phyloP scores from a whole-genome alignment of 2,888 invertebrate genomes.

The Hypercompe scribonia region DNA sequence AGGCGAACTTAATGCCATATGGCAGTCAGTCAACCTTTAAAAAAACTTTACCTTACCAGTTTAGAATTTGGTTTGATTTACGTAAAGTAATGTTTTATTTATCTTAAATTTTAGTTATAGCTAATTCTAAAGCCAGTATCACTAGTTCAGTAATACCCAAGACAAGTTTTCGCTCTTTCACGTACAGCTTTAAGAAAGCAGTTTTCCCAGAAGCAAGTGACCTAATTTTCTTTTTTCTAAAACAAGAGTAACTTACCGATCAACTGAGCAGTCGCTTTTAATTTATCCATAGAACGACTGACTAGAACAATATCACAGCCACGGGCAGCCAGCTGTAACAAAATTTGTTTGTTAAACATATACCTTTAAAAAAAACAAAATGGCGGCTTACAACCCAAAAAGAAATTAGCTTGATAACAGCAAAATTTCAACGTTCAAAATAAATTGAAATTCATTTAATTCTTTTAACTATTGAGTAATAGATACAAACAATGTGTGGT shows the following conservation, averaged over 20 bases:
- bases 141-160: not conserved
- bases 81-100: not conserved
- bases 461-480: too few species aligned
- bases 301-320: conserved; percentile 93
- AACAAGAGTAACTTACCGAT: conserved; percentile 83
- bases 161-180: not conserved
- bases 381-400: not conserved
- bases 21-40: too few species aligned
- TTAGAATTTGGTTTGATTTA: not conserved
- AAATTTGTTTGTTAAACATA: conserved; percentile 22
- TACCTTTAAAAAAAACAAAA: not conserved
- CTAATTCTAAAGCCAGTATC: not conserved
- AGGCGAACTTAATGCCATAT: too few species aligned
- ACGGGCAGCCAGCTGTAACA: conserved; percentile 89
- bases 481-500: too few species aligned
- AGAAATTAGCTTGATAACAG: not conserved
- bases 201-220: not conserved
- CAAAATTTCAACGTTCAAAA: not conserved
- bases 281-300: conserved; percentile 91
- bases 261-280: conserved; percentile 90
- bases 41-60: not conserved
- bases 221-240: not conserved
- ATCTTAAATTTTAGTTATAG: too few species aligned
- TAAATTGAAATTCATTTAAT: too few species aligned
- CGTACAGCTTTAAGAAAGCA: not conserved